phyloP scores from a whole-genome alignment of 2,888 invertebrate species.

The Thereva nobilitata region DNA sequence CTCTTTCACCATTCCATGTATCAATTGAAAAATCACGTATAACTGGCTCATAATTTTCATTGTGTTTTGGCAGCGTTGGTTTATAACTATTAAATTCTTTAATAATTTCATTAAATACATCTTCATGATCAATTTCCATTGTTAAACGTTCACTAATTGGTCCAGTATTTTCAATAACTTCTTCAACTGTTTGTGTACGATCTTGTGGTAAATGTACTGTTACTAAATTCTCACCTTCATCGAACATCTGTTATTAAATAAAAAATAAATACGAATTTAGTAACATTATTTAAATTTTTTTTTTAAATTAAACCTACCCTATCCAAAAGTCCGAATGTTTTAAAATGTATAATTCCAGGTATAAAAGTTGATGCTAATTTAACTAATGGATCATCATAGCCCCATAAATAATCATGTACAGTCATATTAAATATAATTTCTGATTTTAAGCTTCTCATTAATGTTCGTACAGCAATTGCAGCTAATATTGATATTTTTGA shows the following conservation, averaged over 20 bases:
- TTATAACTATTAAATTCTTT: conserved; percentile 44
- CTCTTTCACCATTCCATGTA: conserved; percentile 67
- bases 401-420: conserved; percentile 77
- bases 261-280: conserved; percentile 42
- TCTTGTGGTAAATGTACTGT: conserved; percentile 61
- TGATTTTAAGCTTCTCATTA: conserved; percentile 63
- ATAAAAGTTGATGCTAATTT: conserved; percentile 69
- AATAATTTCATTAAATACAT: conserved; percentile 56
- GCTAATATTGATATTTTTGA: conserved; percentile 55
- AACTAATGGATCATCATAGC: conserved; percentile 77
- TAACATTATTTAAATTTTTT: conserved; percentile 19
- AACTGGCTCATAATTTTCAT: conserved; percentile 47
- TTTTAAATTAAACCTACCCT: conserved; percentile 64
- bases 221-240: conserved; percentile 65
- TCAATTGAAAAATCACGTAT: conserved; percentile 62
- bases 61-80: conserved; percentile 46
- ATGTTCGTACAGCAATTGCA: conserved; percentile 65
- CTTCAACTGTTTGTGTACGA: conserved; percentile 50
- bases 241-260: conserved; percentile 62
- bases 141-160: conserved; percentile 34
- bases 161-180: conserved; percentile 10
- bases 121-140: conserved; percentile 43
- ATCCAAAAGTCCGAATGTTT: conserved; percentile 79
- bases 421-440: conserved; percentile 67
- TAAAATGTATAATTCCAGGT: conserved; percentile 80